A percentile compares a stretch with the other conserved stretches of the same genome.
These are phyloP conservation scores for Zaprionus nigranus DNA, from an alignment of 1,140 invertebrate genomes.

Conservation along the genomic window DNA sequence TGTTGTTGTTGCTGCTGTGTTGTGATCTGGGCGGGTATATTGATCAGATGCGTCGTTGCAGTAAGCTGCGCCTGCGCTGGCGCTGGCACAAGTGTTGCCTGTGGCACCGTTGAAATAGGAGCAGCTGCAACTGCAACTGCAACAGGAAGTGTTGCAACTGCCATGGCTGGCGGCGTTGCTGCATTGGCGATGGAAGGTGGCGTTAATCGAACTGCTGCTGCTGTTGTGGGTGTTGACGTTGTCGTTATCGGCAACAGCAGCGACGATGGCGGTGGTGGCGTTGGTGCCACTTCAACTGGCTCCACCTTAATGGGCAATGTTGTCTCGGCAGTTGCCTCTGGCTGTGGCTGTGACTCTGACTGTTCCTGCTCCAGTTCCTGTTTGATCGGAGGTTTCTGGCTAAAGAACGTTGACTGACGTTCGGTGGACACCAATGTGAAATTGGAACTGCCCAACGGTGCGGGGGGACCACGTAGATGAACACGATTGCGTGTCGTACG, in stretches of 20 bases:
- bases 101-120: constrained; percentile 11
- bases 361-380: constrained; percentile 43
- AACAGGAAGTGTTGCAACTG: background rate
- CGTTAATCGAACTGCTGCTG: constrained; percentile 13
- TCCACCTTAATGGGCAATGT: constrained; percentile 29
- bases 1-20: constrained; percentile 42
- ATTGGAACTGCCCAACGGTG: constrained; percentile 58
- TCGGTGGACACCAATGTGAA: constrained; percentile 39
- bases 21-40: constrained; percentile 71
- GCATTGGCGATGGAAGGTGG: background rate
- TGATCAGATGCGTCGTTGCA: constrained; percentile 54
- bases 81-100: background rate
- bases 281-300: constrained; percentile 14
- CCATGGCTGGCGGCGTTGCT: background rate
- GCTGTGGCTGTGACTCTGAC: constrained; percentile 16
- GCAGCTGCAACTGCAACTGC: constrained; percentile 1
- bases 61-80: constrained; percentile 11
- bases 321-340: background rate
- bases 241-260: constrained; percentile 7
- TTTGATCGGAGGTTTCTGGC: constrained; percentile 46
- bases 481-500: constrained; percentile 55
- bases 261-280: constrained; percentile 9
- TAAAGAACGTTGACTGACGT: constrained; percentile 63
- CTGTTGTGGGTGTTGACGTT: constrained; percentile 1
- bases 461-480: constrained; percentile 1